Base-by-base conservation (phyloP, 2,888 invertebrate genomes). In the Drosophila meridiana region DNA sequence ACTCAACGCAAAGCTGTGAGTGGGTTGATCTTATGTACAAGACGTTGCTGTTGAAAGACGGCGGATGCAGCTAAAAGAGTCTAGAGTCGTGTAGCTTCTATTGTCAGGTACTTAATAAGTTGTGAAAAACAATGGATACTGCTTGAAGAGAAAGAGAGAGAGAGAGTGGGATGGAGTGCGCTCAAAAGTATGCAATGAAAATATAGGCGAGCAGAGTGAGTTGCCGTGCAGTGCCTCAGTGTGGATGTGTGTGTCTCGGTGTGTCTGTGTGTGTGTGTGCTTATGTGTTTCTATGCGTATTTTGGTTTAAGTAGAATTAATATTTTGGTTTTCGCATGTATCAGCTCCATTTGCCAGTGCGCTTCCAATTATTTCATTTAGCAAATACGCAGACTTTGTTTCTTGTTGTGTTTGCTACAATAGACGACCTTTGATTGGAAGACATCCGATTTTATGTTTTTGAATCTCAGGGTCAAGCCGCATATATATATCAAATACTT, bases 381-480 rank as follows among this genome's bases (percentile, higher is more conserved):
- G 88, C 90, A 85, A 88, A 88, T 83, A 85, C 87, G 90, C 91
- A 90, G 90, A 89, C 91, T 87, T 87, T 82, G 87, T 78, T 90
- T 86, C 89, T 86, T 85, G 76, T 90, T 87, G 87, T 87, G 87
- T 90, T 80, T 89, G 91, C 90, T 91, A 88, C 90, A 90, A 92
- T 92, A 92, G 91, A 93, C 92, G 92, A 92, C 91, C 91, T 92
- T 92, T 92, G 91, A 92, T 93, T 93, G 93, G 93, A 93, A 93
- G 93, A 93, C 93, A 92, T 93, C 92, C 91, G 93, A 93, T 93
- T 93, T 91, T 92, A 87, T 85, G 89, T 89, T 90, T 92, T 92
- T 91, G 93, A 93, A 93, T 92, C 85, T 86, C 92, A 93, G 92
- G 92, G 91, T 92, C 92, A 93, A 91, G 92, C 92, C 92, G 90